phyloP scores from a whole-genome alignment of 2,888 invertebrate genomes.

The Dysmachus trigonus region DNA sequence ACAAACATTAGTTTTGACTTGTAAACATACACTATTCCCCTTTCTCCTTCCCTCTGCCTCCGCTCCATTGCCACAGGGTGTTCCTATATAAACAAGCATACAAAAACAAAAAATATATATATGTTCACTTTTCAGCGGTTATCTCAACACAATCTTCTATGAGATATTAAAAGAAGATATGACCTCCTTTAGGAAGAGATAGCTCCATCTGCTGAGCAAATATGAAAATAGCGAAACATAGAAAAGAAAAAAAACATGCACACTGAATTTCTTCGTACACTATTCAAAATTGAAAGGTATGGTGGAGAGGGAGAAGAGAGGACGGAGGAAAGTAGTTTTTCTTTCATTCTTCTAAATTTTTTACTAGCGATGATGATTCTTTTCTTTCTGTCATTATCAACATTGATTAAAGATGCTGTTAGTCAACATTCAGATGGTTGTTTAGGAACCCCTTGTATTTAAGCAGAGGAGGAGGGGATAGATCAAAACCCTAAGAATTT shows the following conservation, averaged over 20 bases:
- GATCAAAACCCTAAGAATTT: too few species aligned
- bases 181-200: slow-evolving; percentile 20
- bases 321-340: too few species aligned
- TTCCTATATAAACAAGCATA: not conserved
- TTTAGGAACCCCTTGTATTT: too few species aligned
- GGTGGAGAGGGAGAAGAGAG: too few species aligned
- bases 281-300: not conserved
- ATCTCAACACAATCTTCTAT: slow-evolving; percentile 29
- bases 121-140: slow-evolving; percentile 33
- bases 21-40: not conserved
- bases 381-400: too few species aligned
- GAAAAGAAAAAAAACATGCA: not conserved
- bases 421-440: too few species aligned
- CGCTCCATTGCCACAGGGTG: too few species aligned
- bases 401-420: too few species aligned
- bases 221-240: not conserved
- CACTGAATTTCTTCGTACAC: not conserved
- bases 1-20: not conserved
- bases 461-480: too few species aligned
- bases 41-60: not conserved
- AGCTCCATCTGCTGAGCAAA: not conserved
- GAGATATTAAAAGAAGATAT: slow-evolving; percentile 28
- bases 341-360: too few species aligned
- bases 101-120: too few species aligned
- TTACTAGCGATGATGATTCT: too few species aligned